phyloP scores from a whole-genome alignment of 2,888 invertebrate species.

The Germaria angustata region DNA sequence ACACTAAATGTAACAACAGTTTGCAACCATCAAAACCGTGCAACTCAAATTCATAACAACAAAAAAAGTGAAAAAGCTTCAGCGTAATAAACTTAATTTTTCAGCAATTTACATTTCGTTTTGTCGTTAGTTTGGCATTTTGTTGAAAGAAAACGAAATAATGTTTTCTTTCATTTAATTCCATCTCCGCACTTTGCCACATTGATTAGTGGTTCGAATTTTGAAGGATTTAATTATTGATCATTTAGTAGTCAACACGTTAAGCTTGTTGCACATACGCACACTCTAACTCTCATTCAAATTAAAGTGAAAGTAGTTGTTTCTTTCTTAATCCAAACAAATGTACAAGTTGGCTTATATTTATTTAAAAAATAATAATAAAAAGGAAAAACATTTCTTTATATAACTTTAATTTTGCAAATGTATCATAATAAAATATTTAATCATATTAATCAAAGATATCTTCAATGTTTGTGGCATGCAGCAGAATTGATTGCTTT shows the following conservation, averaged over 20 bases:
- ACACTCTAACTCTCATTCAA: constrained; percentile 5
- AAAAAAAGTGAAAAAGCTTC: constrained; percentile 16
- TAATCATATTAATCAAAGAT: constrained; percentile 18
- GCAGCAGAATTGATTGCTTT: background rate
- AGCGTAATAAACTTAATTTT: constrained; percentile 46
- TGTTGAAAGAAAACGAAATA: background rate
- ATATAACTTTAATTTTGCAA: constrained; percentile 1
- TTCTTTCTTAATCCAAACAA: background rate
- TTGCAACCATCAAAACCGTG: constrained; percentile 43
- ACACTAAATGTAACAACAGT: constrained; percentile 61
- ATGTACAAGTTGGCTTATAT: background rate
- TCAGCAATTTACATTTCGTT: constrained; percentile 48
- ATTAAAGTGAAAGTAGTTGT: constrained; percentile 45
- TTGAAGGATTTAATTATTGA: constrained; percentile 67
- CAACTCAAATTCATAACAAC: constrained; percentile 28
- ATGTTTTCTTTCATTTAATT: background rate
- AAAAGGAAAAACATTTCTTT: too few relatives aligned
- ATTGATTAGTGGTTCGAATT: constrained; percentile 62
- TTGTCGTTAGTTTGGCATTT: constrained; percentile 40
- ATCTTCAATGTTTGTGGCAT: background rate
- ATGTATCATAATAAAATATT: background rate
- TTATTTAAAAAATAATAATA: background rate
- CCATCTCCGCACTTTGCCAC: constrained; percentile 41
- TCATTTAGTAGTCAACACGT: constrained; percentile 62
- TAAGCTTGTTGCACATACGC: constrained; percentile 47